Base-by-base conservation (phyloP, 2,888 invertebrate genomes). In the Criorhina ranunculi region DNA sequence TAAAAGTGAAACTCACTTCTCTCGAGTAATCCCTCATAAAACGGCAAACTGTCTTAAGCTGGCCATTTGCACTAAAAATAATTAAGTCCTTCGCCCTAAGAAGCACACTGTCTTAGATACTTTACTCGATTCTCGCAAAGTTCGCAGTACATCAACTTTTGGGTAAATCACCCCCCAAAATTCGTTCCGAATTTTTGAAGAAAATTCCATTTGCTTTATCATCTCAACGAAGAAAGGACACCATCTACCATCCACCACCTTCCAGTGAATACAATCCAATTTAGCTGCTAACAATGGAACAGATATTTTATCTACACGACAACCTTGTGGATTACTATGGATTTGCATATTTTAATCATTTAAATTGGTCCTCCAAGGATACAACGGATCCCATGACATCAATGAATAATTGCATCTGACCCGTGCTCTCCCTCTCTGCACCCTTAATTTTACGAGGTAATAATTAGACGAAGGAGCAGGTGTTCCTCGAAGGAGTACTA, bases 321-420 rank as follows among this genome's bases (percentile, higher is more conserved):
- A 83, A 67, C 79, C 79, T 67, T 79, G 73, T 69, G 78, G 78
- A 83, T 83, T 83, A 79, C 78, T 73, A 60, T 69, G 72, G 79
- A 83, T 83, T 83, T 83, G 73, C 83, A 83, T 83, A 83, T 79
- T 83, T 83, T 79, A 78, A 79, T 83, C 78, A 83, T 83, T 83
- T 62, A 78, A 83, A 83, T 73, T 78, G 83, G 72, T 78, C 79
- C 73, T 73, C 66, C 17, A 78, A 83, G 73, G 53, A 67, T 67
- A 60, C 69, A 46, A 67, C 24, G 31, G 35, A 73, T 79, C 83
- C 82, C 77, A 46, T 59, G 81, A 66, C 66, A 73, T 83, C 78
- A 83, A 83, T 83, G 60, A 83, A 79, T 83, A 78, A 83, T 83
- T 73, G 78, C 79, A 73, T 31, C 24, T 73, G 66, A 37, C 66